A percentile compares a stretch with the other conserved stretches of the same genome.
Evolutionary conservation across 2,797 vertebrate genomes (phyloP).

Genomic region (Lacerta agilis): DNA sequence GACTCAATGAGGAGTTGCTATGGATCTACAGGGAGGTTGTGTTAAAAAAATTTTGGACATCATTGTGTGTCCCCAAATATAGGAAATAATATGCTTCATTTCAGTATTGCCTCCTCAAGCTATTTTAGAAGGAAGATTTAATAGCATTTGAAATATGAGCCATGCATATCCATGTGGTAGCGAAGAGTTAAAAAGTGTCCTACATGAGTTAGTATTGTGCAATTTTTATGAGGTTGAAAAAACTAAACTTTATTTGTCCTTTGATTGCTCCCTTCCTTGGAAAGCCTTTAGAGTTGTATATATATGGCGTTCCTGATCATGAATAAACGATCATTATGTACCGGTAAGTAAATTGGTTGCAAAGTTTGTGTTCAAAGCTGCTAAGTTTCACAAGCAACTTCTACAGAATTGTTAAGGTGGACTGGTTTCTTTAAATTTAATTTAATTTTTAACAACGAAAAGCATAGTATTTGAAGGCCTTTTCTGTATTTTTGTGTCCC

Average conservation of each 20-base stretch:
- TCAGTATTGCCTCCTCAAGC: too few species aligned
- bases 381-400: not conserved
- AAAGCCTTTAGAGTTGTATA: not conserved
- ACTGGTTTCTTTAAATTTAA: not conserved
- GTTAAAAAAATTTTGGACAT: not conserved
- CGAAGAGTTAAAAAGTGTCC: not conserved
- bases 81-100: too few species aligned
- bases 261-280: not conserved
- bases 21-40: not conserved
- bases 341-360: not conserved
- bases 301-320: not conserved
- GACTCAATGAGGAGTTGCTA: not conserved
- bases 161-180: not conserved
- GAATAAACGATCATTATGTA: not conserved
- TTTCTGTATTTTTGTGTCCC: too few species aligned
- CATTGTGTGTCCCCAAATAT: too few species aligned
- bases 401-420: not conserved
- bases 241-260: not conserved
- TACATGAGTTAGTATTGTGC: not conserved
- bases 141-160: not conserved
- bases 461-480: not conserved
- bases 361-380: not conserved
- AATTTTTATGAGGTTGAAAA: too few species aligned
- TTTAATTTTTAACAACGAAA: not conserved
- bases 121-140: not conserved